phyloP scores from a whole-genome alignment of 1,140 invertebrate genomes.

The Drosophila suzukii region DNA sequence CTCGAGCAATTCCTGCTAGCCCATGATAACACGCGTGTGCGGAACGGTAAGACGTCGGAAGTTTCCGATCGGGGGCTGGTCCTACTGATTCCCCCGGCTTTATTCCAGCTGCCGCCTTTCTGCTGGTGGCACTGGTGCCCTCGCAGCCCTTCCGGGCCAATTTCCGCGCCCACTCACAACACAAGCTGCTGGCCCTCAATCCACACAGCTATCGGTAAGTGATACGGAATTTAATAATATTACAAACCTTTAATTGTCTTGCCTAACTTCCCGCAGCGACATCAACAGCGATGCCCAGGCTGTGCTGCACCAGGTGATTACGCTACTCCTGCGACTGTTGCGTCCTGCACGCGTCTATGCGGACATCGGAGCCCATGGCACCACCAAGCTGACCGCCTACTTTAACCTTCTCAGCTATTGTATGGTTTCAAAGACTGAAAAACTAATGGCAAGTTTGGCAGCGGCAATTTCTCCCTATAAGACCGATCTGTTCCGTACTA shows the following conservation, averaged over 20 bases:
- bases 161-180: conserved; percentile 87
- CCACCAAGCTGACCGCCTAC: conserved; percentile 95
- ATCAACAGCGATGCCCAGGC: conserved; percentile 90
- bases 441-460: conserved; percentile 91
- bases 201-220: conserved; percentile 77
- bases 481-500: conserved; percentile 1
- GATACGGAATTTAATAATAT: background rate
- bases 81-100: conserved; percentile 2
- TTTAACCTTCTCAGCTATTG: conserved; percentile 96
- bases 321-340: conserved; percentile 90
- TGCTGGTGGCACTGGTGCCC: conserved; percentile 94
- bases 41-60: conserved; percentile 87
- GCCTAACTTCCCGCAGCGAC: conserved; percentile 71
- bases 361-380: conserved; percentile 93
- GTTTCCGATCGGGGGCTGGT: background rate
- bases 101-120: conserved; percentile 91
- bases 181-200: conserved; percentile 74
- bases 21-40: conserved; percentile 93
- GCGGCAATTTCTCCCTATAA: conserved; percentile 10
- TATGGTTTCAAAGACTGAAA: conserved; percentile 94
- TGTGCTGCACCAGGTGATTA: conserved; percentile 94
- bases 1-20: conserved; percentile 95
- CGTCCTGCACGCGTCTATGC: conserved; percentile 93
- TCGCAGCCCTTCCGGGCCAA: conserved; percentile 94
- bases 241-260: too few species aligned